These are phyloP conservation scores for Drosophila engyochracea DNA, from an alignment of 2,888 invertebrate genomes.

Conservation along the genomic window DNA sequence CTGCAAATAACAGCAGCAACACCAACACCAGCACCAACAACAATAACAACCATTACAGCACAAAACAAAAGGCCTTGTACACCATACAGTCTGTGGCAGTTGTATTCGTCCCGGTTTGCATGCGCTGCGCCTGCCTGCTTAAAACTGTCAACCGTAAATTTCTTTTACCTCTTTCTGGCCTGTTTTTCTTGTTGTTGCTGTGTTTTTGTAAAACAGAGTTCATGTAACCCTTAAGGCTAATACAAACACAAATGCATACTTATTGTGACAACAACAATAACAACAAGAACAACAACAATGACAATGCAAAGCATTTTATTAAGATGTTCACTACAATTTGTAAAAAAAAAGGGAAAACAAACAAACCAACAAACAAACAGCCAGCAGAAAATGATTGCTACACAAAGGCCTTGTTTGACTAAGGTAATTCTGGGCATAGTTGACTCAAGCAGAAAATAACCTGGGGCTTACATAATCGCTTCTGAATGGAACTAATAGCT, in stretches of 20 bases:
- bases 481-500: neutral
- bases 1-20: slow-evolving; percentile 49
- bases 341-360: neutral
- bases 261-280: slow-evolving; percentile 24
- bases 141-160: slow-evolving; percentile 73
- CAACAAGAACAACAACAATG: slow-evolving; percentile 8
- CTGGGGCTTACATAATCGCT: neutral
- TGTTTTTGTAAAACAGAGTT: slow-evolving; percentile 46
- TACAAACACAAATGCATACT: slow-evolving; percentile 54
- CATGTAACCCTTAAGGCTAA: slow-evolving; percentile 63
- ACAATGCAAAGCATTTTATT: slow-evolving; percentile 53
- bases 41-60: slow-evolving; percentile 36
- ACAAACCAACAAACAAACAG: neutral
- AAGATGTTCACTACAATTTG: slow-evolving; percentile 26
- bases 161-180: slow-evolving; percentile 47
- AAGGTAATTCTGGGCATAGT: slow-evolving; percentile 28
- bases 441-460: slow-evolving; percentile 6
- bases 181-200: slow-evolving; percentile 26
- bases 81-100: slow-evolving; percentile 25
- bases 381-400: neutral
- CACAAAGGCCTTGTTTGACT: neutral
- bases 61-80: slow-evolving; percentile 48
- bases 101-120: slow-evolving; percentile 25
- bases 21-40: slow-evolving; percentile 28
- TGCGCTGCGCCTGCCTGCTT: slow-evolving; percentile 54